Evolutionary conservation across 2,113 vertebrate species (phyloP).

Genomic region (Carassius gibelio): DNA sequence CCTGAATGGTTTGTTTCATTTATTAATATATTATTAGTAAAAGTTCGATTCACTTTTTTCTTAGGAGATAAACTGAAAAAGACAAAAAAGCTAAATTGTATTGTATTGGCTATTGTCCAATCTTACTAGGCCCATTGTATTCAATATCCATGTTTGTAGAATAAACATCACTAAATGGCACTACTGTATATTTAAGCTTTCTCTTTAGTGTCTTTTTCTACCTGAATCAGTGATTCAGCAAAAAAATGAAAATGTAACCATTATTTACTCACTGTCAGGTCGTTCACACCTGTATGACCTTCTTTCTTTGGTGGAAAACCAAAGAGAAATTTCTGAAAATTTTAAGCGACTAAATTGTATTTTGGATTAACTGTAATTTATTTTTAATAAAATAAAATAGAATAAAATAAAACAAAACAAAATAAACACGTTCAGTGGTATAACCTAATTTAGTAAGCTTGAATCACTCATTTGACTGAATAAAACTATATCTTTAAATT

Average conservation of each 20-base stretch:
- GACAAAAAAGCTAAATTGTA: no score
- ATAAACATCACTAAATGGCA: not conserved
- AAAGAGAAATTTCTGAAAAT: no score
- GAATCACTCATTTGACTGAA: not conserved
- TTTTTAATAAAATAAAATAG: not conserved
- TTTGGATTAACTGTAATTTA: not conserved
- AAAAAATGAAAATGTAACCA: not conserved
- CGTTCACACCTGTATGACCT: not conserved
- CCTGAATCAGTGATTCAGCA: not conserved
- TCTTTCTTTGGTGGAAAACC: not conserved
- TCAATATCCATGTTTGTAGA: not conserved
- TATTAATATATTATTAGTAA: not conserved
- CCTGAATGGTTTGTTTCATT: not conserved
- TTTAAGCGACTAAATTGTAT: no score
- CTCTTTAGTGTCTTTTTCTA: not conserved
- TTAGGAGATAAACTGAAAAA: no score
- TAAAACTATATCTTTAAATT: no score
- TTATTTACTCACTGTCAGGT: not conserved
- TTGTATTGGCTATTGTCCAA: no score
- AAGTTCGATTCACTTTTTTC: no score
- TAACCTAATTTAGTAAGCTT: not conserved
- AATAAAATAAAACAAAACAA: no score
- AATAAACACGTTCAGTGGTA: no score
- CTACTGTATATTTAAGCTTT: not conserved
- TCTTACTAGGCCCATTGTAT: no score